Evolutionary conservation across 2,113 vertebrate species (phyloP).

Genomic region (Notarius lentiginosus): DNA sequence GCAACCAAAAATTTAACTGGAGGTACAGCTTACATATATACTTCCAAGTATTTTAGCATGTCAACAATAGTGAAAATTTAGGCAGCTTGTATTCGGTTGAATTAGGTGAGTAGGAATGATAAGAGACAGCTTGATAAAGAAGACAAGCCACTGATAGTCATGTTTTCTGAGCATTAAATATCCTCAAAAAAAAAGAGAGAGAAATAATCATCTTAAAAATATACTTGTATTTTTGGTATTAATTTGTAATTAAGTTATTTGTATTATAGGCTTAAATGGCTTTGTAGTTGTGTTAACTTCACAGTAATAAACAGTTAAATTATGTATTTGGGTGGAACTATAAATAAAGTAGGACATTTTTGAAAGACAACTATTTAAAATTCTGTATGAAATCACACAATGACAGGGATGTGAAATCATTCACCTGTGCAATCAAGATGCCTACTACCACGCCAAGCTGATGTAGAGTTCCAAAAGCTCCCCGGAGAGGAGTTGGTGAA

Average conservation of each 20-base stretch:
- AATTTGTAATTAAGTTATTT: background rate
- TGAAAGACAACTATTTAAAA: background rate
- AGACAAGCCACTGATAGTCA: background rate
- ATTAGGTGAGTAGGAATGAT: background rate
- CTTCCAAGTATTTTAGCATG: background rate
- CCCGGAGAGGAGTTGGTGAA: constrained; percentile 84
- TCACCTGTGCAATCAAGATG: constrained; percentile 93
- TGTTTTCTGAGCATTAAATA: background rate
- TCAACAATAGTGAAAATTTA: background rate
- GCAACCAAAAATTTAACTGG: constrained; percentile 1
- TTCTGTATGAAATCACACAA: background rate
- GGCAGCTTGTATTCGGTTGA: background rate
- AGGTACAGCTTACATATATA: background rate
- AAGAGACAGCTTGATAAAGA: background rate
- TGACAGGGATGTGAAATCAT: background rate
- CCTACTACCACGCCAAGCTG: constrained; percentile 94
- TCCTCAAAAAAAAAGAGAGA: background rate
- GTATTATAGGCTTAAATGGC: background rate
- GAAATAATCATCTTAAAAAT: background rate
- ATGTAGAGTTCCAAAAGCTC: constrained; percentile 92
- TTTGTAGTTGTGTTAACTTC: background rate
- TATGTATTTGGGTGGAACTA: background rate
- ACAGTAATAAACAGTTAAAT: background rate
- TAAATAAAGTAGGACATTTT: background rate
- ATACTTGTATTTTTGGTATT: background rate